Conservation (phyloP, 2,888 invertebrate species). For the Macrosiphum euphorbiae region DNA sequence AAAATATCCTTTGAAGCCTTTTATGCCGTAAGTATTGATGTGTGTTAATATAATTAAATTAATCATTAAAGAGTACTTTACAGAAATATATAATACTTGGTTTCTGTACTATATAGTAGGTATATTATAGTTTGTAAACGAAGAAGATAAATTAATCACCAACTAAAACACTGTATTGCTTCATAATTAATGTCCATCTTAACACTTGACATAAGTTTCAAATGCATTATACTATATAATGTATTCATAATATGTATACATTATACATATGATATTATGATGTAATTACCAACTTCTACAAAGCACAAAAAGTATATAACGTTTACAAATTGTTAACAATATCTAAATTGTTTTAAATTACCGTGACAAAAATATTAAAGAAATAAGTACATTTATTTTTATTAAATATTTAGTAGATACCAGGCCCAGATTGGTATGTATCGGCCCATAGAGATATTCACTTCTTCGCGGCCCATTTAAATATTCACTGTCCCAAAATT, state of each 20-base stretch:
- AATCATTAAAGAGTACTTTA: background rate
- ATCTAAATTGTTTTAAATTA: background rate
- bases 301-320: background rate
- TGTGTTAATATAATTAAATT: background rate
- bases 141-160: background rate
- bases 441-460: too few relatives aligned
- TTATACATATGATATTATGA: background rate
- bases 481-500: too few relatives aligned
- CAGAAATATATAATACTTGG: background rate
- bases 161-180: background rate
- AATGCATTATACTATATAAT: background rate
- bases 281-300: background rate
- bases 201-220: background rate
- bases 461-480: too few relatives aligned
- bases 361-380: background rate
- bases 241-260: background rate
- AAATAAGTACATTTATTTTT: background rate
- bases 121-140: background rate
- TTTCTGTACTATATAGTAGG: background rate
- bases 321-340: background rate
- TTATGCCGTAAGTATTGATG: background rate
- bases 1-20: background rate
- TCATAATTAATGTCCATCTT: background rate
- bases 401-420: background rate
- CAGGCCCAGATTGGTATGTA: too few relatives aligned